phyloP scores from a whole-genome alignment of 1,140 invertebrate genomes.

The Trichonephila clavata region DNA sequence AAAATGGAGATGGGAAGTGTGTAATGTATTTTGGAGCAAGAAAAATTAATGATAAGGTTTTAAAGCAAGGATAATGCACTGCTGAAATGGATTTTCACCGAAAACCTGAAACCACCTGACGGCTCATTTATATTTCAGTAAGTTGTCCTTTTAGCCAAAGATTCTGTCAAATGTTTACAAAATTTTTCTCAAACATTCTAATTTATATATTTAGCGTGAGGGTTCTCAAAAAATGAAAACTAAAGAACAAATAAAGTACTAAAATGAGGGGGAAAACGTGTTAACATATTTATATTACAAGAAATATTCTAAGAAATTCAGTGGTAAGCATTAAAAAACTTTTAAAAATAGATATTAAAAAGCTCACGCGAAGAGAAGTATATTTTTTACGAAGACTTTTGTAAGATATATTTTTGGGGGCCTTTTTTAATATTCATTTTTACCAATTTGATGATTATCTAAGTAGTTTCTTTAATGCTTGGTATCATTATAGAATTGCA shows the following conservation, averaged over 20 bases:
- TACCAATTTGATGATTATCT: too few relatives aligned
- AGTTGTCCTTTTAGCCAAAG: neutral
- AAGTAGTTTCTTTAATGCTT: too few relatives aligned
- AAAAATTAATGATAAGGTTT: neutral
- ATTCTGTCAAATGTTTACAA: neutral
- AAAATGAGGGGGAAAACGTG: too few relatives aligned
- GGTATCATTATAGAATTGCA: too few relatives aligned
- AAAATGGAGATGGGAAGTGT: neutral
- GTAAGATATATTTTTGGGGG: too few relatives aligned
- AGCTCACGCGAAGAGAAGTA: too few relatives aligned
- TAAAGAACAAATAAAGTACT: neutral
- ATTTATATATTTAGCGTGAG: neutral
- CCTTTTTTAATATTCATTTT: too few relatives aligned
- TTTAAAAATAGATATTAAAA: too few relatives aligned
- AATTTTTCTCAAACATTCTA: neutral
- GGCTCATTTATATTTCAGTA: conserved; percentile 29
- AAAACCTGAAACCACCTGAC: conserved; percentile 3
- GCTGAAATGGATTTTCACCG: neutral
- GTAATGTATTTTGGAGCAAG: neutral
- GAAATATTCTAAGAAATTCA: too few relatives aligned
- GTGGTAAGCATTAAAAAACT: too few relatives aligned
- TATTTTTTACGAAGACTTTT: too few relatives aligned
- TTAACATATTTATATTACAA: too few relatives aligned
- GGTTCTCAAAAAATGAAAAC: neutral
- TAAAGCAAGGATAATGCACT: neutral